Conservation (phyloP, 2,888 invertebrate genomes). For the Willowsia nigromaculata region DNA sequence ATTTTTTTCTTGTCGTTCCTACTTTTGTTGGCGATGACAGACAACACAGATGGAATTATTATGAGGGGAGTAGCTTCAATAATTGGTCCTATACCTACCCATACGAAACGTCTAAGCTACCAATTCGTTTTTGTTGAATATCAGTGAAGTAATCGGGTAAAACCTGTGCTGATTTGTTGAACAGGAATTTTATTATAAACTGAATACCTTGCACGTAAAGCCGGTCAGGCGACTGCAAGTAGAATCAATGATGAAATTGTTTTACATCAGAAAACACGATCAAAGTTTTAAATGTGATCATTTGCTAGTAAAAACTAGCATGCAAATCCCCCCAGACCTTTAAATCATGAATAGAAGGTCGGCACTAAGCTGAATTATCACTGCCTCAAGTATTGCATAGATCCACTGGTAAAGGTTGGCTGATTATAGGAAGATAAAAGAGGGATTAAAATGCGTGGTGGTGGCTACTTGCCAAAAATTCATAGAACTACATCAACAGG, state of each 20-base stretch:
- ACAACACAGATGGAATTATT: not conserved
- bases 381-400: not conserved
- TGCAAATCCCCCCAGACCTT: not conserved
- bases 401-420: not conserved
- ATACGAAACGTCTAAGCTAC: not conserved
- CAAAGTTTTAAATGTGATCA: not conserved
- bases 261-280: not conserved
- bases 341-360: not conserved
- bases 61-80: no score
- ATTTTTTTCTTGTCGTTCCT: not conserved
- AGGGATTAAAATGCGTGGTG: conserved; percentile 24
- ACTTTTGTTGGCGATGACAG: no score
- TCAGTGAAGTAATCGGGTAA: conserved; percentile 10
- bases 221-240: conserved; percentile 20
- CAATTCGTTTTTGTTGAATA: not conserved
- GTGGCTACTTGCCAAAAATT: conserved; percentile 23
- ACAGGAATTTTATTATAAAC: not conserved
- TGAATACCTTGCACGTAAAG: not conserved
- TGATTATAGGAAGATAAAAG: not conserved
- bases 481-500: not conserved
- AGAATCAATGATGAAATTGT: not conserved
- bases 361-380: no score
- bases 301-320: conserved; percentile 10
- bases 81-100: not conserved
- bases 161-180: conserved; percentile 32